Base-by-base conservation (phyloP, 2,888 invertebrate species). In the Drosophila rubida region DNA sequence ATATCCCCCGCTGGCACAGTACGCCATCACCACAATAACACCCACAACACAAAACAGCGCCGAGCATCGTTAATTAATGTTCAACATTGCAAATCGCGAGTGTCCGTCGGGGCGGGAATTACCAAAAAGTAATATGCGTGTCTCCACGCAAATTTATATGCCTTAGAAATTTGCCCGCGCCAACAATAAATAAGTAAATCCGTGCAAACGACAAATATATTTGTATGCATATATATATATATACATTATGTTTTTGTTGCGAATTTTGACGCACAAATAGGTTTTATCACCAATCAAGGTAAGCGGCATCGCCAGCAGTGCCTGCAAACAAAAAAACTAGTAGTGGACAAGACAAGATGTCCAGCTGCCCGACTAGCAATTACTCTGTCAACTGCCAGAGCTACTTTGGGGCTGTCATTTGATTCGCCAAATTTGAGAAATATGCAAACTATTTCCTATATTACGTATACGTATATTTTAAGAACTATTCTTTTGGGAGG, bases 251-350 rank as follows among this genome's bases (percentile, higher is more conserved):
- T 51, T 8, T 42, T 42, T 42, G 19, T 44, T 30, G 27, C 41
- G 48, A 61, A 61, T 71, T 73, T 49, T 51, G 54, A 69, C 60
- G 85, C 84, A 78, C 78, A 78, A 78, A 78, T 83, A 86, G 80
- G 59, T 89, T 87, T 89, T 88, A 86, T 88, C 89, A 83, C 72
- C 66, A 62, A 79, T 81, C 88, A 88, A 88, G 88, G 88, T 78
- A 83, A 89, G 84, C 86, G 53, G 42, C 77, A 46, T n/a, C 39
- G 8, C 22, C n/a, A n/a, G n/a, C n/a, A n/a, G n/a, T 7, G 27
- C 8, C 16, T n/a, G n/a, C 23, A 16, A 54, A 16, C 22, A 35
- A 19, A 16, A 42, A 44, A 44, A 41, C 4, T 6, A 7, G 32
- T 32, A n/a, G 11, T n/a, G 4, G 5, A n/a, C n/a, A 32, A 32